Base-by-base conservation (phyloP, 1,140 invertebrate genomes). In the Aphaenogaster ashmeadi region DNA sequence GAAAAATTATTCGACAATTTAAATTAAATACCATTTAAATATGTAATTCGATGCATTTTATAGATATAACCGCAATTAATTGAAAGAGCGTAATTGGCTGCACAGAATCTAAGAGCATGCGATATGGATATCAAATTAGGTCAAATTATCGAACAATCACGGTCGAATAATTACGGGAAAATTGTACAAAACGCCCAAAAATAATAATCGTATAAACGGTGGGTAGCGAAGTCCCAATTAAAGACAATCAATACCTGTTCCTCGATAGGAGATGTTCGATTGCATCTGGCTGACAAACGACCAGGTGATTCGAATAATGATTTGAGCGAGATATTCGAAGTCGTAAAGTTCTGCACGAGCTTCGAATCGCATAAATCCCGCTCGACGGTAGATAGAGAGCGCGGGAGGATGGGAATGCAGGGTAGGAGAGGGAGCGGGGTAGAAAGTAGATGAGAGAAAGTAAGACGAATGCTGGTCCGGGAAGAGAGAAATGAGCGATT, bases 391-490 rank as follows among this genome's bases (percentile, higher is more conserved):
- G 67, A 71, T n/a, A 64, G 50, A 41, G 79, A 56, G 38, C 3
- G 9, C 13, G 64, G 64, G 36, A 27, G 21, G 38, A 41, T 47
- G 77, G 15, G 15, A 67, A 62, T 33, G 62, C 6, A 13, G 50
- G 21, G 27, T 27, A 27, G 27, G 27, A 27, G 13, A 27, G 6
- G 18, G 8, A n/a, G 50, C 6, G 36, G 2, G 9, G 8, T 11
- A 36, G 44, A 71, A 86, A 80, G 87, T 87, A 87, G 84, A 88
- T 87, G 62, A 50, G 56, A 9, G 41, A 71, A 87, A 36, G 47
- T 56, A 78, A 87, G 44, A 60, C 56, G 54, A 77, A 72, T 62
- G 80, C 56, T 11, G 27, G 54, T 38, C 18, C 5, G 33, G 52
- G 33, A 13, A 41, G 41, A 66, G 47, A 66, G 87, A 64, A 71